Evolutionary conservation across 2,113 vertebrate genomes (phyloP), one percentile per base, ranked within the genome.

Genomic region (Ibidorhyncha struthersii): DNA sequence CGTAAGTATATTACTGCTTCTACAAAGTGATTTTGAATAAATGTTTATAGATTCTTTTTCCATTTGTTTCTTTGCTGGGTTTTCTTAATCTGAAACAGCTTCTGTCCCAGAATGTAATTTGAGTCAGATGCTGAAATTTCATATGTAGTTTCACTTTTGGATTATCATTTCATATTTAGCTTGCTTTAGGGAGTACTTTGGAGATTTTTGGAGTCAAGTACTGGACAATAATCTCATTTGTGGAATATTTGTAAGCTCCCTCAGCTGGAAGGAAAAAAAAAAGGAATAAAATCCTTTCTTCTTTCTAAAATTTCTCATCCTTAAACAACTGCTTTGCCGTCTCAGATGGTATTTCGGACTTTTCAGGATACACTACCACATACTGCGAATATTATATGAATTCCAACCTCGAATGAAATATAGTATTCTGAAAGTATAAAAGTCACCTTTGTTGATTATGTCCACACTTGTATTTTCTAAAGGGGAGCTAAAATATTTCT

Each of bases 351-450:
- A 25, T 94, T 96, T 94, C 61, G 30, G 79, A 92, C 43, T 89
- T 79, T 72, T 78, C 50, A 91, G 93, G 81, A 86, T 87, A 66
- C 62, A 74, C 58, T 90, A 65, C n/a, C 59, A 81, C 71, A 90
- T 93, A 88, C 65, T n/a, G 14, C 47, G 97, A 91, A 93, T 93
- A 97, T 77, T 95, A 81, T 77, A 27, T 94, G 72, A 96, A 96
- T 97, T 79, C 38, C 89, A 96, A 30, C 89, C 71, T 92, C 55
- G 95, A 85, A 29, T 86, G 45, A 96, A 96, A 76, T 43, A 53
- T 16, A 89, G 6, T 86, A 47, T 89, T 97, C 96, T 85, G 23
- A 93, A 96, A 78, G 77, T 32, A 38, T 30, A 70, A 82, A 96
- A 87, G 4, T 38, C 9, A 58, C 17, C 40, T 9, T 43, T 86